phyloP scores from a whole-genome alignment of 2,797 vertebrate genomes.

The Euthynnus affinis region DNA sequence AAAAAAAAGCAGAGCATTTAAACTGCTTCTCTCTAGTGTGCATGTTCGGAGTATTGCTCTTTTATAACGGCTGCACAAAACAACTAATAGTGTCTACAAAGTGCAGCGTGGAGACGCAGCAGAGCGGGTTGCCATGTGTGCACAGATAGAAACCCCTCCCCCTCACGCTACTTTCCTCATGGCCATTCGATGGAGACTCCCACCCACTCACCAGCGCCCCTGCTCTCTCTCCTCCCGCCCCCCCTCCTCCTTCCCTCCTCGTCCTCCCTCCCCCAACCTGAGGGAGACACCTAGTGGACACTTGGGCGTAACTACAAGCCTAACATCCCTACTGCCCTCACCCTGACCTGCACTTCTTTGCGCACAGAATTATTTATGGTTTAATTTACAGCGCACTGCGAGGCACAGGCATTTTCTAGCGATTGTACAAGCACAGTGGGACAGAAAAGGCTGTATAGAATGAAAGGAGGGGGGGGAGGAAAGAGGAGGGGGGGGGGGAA shows the following conservation, averaged over 20 bases:
- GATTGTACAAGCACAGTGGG: conserved; percentile 41
- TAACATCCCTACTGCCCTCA: conserved; percentile 51
- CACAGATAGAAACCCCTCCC: conserved; percentile 44
- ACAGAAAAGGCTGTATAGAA: neutral
- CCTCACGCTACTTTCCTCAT: conserved; percentile 43
- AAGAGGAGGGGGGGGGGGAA: too few relatives aligned
- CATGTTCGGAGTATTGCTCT: neutral
- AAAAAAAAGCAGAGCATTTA: neutral
- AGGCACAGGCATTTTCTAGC: conserved; percentile 26
- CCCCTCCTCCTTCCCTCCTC: too few relatives aligned
- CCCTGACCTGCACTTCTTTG: conserved; percentile 55
- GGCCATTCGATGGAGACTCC: conserved; percentile 52
- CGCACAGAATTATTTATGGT: conserved; percentile 61
- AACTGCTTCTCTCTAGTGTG: neutral
- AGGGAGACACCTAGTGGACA: conserved; percentile 70
- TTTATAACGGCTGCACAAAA: conserved; percentile 19
- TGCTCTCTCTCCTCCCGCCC: neutral
- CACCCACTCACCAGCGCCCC: conserved; percentile 31
- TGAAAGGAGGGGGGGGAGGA: neutral
- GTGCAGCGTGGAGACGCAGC: conserved; percentile 58
- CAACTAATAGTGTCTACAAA: conserved; percentile 3
- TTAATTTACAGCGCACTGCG: conserved; percentile 35
- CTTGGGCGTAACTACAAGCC: neutral
- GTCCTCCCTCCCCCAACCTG: neutral
- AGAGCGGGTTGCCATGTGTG: conserved; percentile 67